A percentile compares a stretch with the other conserved stretches of the same genome.
Evolutionary conservation across 2,797 vertebrate genomes (phyloP).

Genomic region (Mormyrops attenuatus): DNA sequence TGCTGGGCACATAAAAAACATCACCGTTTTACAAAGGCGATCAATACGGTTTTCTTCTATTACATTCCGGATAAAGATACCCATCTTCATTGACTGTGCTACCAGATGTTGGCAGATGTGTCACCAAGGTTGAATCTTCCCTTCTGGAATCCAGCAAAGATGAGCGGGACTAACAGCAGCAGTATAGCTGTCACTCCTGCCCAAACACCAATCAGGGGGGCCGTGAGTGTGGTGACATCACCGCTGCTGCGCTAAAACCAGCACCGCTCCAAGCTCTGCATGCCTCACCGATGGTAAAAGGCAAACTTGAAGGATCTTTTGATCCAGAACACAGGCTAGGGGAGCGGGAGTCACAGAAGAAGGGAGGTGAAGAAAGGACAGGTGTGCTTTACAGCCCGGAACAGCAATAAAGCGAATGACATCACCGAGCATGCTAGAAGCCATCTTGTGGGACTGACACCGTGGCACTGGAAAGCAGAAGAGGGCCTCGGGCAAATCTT

Average conservation of each 20-base stretch:
- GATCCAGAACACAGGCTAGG: neutral
- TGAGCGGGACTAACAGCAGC: neutral
- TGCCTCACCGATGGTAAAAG: neutral
- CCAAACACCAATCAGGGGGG: neutral
- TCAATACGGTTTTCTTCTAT: neutral
- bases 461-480: neutral
- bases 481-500: neutral
- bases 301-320: neutral
- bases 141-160: neutral
- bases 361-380: neutral
- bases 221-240: neutral
- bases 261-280: neutral
- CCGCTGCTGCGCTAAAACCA: neutral
- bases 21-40: neutral
- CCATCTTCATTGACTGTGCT: neutral
- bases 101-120: neutral
- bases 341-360: neutral
- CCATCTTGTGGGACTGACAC: neutral
- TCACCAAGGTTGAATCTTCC: neutral
- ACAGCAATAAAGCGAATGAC: neutral
- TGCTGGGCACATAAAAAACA: neutral
- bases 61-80: conserved; percentile 13
- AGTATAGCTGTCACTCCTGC: neutral
- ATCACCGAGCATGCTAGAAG: neutral
- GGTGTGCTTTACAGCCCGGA: conserved; percentile 2